Percentiles rank a stretch among this genome's conserved stretches.
These are phyloP conservation scores for Pangasianodon hypophthalmus DNA, from an alignment of 2,113 vertebrate genomes.

Conservation along the genomic window DNA sequence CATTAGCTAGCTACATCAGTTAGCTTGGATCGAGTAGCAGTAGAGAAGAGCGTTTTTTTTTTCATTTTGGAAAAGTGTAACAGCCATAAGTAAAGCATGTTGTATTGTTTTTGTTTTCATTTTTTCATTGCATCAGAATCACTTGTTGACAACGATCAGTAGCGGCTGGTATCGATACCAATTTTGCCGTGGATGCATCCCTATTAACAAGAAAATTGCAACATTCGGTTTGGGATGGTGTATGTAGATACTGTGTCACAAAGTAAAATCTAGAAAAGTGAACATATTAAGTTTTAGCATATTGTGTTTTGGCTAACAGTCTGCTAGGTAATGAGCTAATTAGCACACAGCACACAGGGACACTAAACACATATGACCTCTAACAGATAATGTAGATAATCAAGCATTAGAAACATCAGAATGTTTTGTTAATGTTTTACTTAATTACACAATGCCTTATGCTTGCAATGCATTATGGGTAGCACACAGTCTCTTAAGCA, in stretches of 20 bases:
- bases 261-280: not conserved
- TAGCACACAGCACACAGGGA: not conserved
- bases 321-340: not conserved
- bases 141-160: too few relatives aligned
- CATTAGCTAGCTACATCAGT: not conserved
- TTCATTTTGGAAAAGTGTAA: not conserved
- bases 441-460: not conserved
- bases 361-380: not conserved
- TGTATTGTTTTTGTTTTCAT: too few relatives aligned
- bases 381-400: not conserved
- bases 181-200: too few relatives aligned
- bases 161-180: too few relatives aligned
- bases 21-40: not conserved
- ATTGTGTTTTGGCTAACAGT: not conserved
- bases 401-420: not conserved
- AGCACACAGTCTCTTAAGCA: not conserved
- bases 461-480: slow-evolving; percentile 4
- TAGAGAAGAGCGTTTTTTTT: not conserved
- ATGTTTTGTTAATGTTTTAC: not conserved
- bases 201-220: not conserved
- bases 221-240: not conserved
- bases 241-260: not conserved
- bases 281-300: not conserved
- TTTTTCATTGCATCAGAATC: too few relatives aligned
- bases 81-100: too few relatives aligned